Evolutionary conservation across 23 tunicate species (phyloP), one percentile per base, ranked within the genome.

Genomic region (Halocynthia roretzi): DNA sequence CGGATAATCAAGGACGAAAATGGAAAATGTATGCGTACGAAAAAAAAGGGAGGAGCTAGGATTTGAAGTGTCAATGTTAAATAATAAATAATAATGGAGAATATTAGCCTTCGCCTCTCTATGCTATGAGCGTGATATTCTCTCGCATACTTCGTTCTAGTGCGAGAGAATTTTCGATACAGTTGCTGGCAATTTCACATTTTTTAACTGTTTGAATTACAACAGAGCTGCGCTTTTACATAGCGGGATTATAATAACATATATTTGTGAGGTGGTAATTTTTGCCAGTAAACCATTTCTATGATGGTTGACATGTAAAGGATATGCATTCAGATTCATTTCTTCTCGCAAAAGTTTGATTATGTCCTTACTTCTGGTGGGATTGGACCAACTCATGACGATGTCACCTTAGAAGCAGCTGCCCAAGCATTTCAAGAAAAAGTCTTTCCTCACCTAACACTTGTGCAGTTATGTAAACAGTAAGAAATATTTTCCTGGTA

Each of bases 351-450:
- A 10, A 52, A 51, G 7, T 93, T 74, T 81, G 98, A 93, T 72
- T 62, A 83, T 73, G 98, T 93, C 44, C 72, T 93, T 20, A 93
- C 98, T 15, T 93, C 98, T 60, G 98, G 98, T 17, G 98, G 98
- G 52, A 93, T 93, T 52, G 98, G 98, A 12, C 98, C 98, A 18
- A 93, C 98, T 8, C 98, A 93, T 71, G 98, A 93, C 81, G 98
- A 93, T 66, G 51, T 85, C 8, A 93, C 98, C 12, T 78, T 87
- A 19, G 98, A 83, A 51, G 93, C 84, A 61, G 86, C 84, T 53
- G 98, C 98, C 7, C 53, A 53, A 51, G 98, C 98, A 7, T 87
- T 87, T 58, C 77, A 75, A 54, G 94, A 87, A 23, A 52, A 63
- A 23, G 51, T 87, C 21, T 60, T 44, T 7, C 81, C 86, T 12